Percentiles rank a stretch among this genome's conserved stretches.
Conservation (phyloP, 2,797 vertebrate species). For the Pangasius mekongensis region DNA sequence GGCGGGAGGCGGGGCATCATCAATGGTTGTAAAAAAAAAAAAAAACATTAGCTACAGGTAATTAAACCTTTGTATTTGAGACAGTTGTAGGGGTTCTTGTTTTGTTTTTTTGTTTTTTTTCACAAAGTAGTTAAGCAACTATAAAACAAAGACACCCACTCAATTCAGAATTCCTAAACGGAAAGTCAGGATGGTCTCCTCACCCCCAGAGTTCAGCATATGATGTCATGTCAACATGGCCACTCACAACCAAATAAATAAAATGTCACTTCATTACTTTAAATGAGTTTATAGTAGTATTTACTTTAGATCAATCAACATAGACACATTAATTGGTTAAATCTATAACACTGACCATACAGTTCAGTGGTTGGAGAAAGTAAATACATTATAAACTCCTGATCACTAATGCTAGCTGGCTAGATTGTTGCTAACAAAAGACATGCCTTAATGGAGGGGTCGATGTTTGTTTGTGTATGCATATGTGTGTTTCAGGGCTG, state of each 20-base stretch:
- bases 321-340: background rate
- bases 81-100: background rate
- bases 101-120: background rate
- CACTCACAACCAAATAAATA: background rate
- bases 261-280: background rate
- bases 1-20: background rate
- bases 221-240: background rate
- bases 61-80: background rate
- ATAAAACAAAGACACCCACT: no score
- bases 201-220: background rate
- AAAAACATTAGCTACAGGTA: background rate
- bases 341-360: background rate
- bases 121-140: background rate
- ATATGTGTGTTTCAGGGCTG: background rate
- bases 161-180: no score
- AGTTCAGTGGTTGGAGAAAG: background rate
- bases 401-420: background rate
- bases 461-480: background rate
- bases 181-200: no score
- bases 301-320: background rate
- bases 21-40: background rate
- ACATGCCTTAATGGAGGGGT: background rate
- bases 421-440: background rate
- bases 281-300: no score
- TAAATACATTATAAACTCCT: background rate